Base-by-base conservation (phyloP, 2,113 vertebrate genomes). In the Lophura nycthemera region DNA sequence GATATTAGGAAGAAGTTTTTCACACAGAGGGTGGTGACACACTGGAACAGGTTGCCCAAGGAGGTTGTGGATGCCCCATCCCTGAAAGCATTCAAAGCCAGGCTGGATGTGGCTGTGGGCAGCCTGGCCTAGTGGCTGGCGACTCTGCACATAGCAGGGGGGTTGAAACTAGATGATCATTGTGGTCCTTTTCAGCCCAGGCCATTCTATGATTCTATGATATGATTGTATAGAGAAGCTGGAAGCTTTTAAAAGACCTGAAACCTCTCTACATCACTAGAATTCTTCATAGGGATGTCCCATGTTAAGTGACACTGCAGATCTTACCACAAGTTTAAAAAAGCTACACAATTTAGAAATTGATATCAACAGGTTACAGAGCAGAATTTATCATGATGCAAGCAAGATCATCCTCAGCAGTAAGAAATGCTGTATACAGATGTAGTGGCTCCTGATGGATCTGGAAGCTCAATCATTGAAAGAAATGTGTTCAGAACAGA, bases 361-460 rank as follows among this genome's bases (percentile, higher is more conserved):
- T 6, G 11, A 3, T 29, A 67, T 45, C 63, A 64, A 38, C 1
- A 1, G 4, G 1, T 16, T 57, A 32, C 22, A 16, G 47, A 56
- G 38, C 2, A 92, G n/a, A 86, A 78, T 29, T 47, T 19, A 32
- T 34, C 54, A 22, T 0, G 2, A 66, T 71, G 61, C 56, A 45
- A 50, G 24, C 6, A 14, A 34, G 12, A 60, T 34, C 8, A 40
- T 3, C 61, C 77, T 43, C 47, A 60, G 40, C 43, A 54, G n/a
- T 18, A 54, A 71, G 72, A 71, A 90, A 57, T 32, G 14, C 10
- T 15, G 2, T 1, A 20, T 12, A 13, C 3, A 13, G 43, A 5
- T 10, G 8, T 77, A 78, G 40, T 0, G 0, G n/a, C 7, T 76
- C 25, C 43, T 81, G 38, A 14, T n/a, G 16, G 30, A 8, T 32